Base-by-base conservation (phyloP, 1,140 invertebrate species). In the Pararge aegeria region DNA sequence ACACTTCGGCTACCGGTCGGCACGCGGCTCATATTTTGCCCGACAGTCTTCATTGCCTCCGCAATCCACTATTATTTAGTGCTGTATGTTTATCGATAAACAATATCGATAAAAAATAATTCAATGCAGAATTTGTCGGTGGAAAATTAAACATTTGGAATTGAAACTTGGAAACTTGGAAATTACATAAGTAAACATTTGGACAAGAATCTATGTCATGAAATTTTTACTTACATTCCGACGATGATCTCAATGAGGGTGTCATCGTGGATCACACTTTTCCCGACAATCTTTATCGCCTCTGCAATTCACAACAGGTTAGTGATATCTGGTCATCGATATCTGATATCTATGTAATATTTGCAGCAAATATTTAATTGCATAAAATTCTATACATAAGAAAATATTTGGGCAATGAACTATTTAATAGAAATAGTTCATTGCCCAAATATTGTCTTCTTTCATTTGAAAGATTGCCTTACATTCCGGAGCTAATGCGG, bases 271-370 rank as follows among this genome's bases (percentile, higher is more conserved):
- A 61, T 77, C 73, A 73, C 65, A 67, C 54, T 84, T 85, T 81
- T 83, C 77, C 76, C 70, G 79, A 72, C 75, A 75, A 79, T 84
- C 84, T 87, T 87, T 78, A 87, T 85, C 83, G 77, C 73, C 55
- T 29, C 60, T 56, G 62, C 67, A 66, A 75, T 75, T 70, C 61
- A 67, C 70, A 66, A 65, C 55, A 16, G 1, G 48, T 12, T 71
- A 80, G 78, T 49, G 72, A 64, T 73, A 72, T 48, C 5, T 13
- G 1, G 9, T 40, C 24, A 59, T 30, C 9, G 30, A 37, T 21
- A 1, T 12, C 10, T 34, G 37, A 51, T 24, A 24, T 24, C 24
- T 2, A 24, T 24, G 12, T 3, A 10, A 12, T 10, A 34, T 6
- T n/a, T n/a, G n/a, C n/a, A n/a, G n/a, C n/a, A n/a, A n/a, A n/a